A percentile compares a stretch with the other conserved stretches of the same genome.
phyloP scores from a whole-genome alignment of 2,888 invertebrate genomes.

The Rhynchonema sp. region DNA sequence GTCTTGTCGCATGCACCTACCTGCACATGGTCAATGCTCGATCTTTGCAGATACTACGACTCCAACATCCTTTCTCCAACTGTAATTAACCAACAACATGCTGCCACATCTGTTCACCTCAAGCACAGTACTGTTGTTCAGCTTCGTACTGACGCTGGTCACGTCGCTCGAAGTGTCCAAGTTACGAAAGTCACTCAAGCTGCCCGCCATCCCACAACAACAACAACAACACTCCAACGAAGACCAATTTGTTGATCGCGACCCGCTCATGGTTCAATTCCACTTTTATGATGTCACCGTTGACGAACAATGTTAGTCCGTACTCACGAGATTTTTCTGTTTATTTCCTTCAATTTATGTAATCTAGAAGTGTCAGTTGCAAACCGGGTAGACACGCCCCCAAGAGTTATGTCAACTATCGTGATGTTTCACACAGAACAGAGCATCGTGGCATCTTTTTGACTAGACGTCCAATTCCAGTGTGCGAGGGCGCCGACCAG shows the following conservation, averaged over 20 bases:
- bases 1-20: no score
- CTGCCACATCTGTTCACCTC: neutral
- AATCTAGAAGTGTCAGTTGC: no score
- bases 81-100: no score
- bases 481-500: conserved; percentile 4
- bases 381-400: no score
- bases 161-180: neutral
- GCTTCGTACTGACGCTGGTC: neutral
- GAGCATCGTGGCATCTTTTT: neutral
- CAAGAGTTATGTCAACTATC: no score
- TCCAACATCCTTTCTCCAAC: no score
- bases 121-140: neutral
- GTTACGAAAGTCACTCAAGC: neutral
- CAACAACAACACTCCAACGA: neutral
- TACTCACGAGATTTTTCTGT: neutral
- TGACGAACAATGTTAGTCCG: conserved; percentile 20
- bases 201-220: neutral
- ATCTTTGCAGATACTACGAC: no score
- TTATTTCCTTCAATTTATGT: neutral
- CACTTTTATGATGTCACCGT: conserved; percentile 24
- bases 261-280: neutral
- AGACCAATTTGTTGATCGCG: neutral
- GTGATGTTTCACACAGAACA: no score
- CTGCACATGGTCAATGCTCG: no score
- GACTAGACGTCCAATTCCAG: neutral